Evolutionary conservation across 2,797 vertebrate genomes (phyloP), one percentile per base, ranked within the genome.

Genomic region (Aphelocoma californica): DNA sequence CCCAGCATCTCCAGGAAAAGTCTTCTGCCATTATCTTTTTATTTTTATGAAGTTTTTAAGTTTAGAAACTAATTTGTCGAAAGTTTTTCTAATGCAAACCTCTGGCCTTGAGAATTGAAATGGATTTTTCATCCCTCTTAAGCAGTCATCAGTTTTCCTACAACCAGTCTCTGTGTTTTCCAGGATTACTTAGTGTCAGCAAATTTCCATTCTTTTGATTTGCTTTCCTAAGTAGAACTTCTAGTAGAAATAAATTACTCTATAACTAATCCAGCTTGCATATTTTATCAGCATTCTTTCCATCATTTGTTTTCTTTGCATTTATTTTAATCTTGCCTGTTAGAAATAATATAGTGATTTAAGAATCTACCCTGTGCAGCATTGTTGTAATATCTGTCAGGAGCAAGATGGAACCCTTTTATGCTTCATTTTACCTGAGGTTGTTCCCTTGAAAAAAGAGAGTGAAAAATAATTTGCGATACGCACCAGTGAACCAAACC

Each of bases 161-260:
- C 91, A 94, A 94, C 89, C 87, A 77, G 88, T 96, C 84, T 81
- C 90, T 80, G 42, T 88, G 92, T 94, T 97, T 97, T 94, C 89
- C 86, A 81, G 84, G 92, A 96, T 97, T 97, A 94, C 93, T 97
- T 97, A 94, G 70, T 96, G 96, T 97, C 96, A 97, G 91, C 95
- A 95, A 70, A 65, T 89, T 89, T 95, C 93, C 88, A 95, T 96
- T 91, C 91, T 94, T 88, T 93, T 96, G 91, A 98, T 97, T 97
- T 96, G 96, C 96, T 97, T 97, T 96, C 92, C 92, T 92, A 93
- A 93, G 94, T 97, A 88, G 95, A 97, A 96, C 79, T 95, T 95
- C 69, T 57, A 58, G 72, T 66, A 92, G 95, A 96, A 97, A 97
- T 97, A 97, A 97, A 97, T 97, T 96, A 93, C 93, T 89, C 89